Evolutionary conservation across 1,140 invertebrate species (phyloP).

Genomic region (Meloidogyne exigua): DNA sequence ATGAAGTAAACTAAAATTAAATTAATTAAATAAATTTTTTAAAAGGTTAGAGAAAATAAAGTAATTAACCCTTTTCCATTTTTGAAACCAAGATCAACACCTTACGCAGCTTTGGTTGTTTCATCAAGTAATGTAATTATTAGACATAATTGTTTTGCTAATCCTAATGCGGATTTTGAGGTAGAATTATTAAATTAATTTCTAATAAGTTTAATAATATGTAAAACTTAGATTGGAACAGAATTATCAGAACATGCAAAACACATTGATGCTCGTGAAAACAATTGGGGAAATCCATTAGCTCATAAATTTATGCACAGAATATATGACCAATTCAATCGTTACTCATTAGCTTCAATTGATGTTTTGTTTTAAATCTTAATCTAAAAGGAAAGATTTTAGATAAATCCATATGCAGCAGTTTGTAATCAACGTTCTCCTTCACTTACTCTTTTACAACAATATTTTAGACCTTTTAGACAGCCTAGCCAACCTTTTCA

Average conservation of each 20-base stretch:
- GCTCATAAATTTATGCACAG: slow-evolving; percentile 68
- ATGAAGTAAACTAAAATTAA: slow-evolving; percentile 69
- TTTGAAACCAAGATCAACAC: slow-evolving; percentile 70
- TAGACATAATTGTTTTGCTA: slow-evolving; percentile 86
- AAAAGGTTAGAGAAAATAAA: slow-evolving; percentile 76
- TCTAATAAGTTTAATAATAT: too few species aligned
- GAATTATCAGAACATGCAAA: slow-evolving; percentile 89
- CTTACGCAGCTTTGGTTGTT: slow-evolving; percentile 77
- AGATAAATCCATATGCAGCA: slow-evolving; percentile 59
- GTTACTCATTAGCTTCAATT: slow-evolving; percentile 60
- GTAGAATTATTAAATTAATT: too few species aligned
- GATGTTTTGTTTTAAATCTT: slow-evolving; percentile 30
- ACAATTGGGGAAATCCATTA: slow-evolving; percentile 78
- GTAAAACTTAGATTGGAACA: slow-evolving; percentile 68
- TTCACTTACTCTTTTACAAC: slow-evolving; percentile 48
- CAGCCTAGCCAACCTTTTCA: slow-evolving; percentile 48
- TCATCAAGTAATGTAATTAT: slow-evolving; percentile 83
- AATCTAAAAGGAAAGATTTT: not conserved
- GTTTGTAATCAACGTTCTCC: slow-evolving; percentile 62
- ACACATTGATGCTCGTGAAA: slow-evolving; percentile 85
- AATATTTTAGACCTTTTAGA: slow-evolving; percentile 59
- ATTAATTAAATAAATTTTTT: slow-evolving; percentile 70
- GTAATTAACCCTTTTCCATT: slow-evolving; percentile 81
- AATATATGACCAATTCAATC: slow-evolving; percentile 64
- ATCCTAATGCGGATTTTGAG: slow-evolving; percentile 84